Evolutionary conservation across 2,113 vertebrate genomes (phyloP).

Genomic region (Aphelocoma coerulescens): DNA sequence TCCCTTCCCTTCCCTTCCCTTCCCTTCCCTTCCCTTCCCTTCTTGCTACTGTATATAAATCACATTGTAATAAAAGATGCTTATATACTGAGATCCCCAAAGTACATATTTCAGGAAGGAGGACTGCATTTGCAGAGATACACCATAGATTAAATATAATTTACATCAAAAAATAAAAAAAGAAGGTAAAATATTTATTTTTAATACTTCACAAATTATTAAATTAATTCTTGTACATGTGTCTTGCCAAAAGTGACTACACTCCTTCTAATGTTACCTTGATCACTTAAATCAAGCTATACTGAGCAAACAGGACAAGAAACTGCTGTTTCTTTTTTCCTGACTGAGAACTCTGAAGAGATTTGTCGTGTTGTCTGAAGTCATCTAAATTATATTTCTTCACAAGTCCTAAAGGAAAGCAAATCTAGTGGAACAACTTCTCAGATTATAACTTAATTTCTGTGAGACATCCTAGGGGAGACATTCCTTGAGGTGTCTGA

Average conservation of each 20-base stretch:
- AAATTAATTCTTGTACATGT: neutral
- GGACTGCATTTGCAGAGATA: neutral
- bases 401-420: neutral
- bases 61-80: neutral
- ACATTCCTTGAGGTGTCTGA: neutral
- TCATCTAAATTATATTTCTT: neutral
- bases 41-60: neutral
- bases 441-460: neutral
- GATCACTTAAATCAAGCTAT: neutral
- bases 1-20: neutral
- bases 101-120: neutral
- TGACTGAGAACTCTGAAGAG: neutral
- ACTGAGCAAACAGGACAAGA: neutral
- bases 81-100: neutral
- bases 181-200: neutral
- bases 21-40: neutral
- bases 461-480: neutral
- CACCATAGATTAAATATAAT: neutral
- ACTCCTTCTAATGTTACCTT: neutral
- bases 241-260: neutral
- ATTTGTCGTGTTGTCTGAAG: neutral
- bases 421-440: neutral
- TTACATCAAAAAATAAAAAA: neutral
- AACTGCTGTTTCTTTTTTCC: neutral
- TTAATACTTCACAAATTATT: neutral